Base-by-base conservation (phyloP, 2,888 invertebrate genomes). In the Orthonevra nobilis region DNA sequence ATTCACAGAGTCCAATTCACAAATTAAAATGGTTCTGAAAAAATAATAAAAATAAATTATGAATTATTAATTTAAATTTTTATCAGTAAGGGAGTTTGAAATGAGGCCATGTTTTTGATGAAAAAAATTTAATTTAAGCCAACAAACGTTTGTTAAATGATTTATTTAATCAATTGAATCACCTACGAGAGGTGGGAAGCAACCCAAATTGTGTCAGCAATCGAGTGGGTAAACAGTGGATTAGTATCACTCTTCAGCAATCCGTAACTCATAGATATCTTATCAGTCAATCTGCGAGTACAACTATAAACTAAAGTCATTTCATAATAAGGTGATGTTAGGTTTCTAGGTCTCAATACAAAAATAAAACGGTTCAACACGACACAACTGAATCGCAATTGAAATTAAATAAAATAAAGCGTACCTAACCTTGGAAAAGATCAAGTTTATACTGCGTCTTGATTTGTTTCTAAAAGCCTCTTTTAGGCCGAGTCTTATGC, bases 231-330 rank as follows among this genome's bases (percentile, higher is more conserved):
- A 20, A 20, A 20, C 4, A 10, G 12, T 20, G n/a, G 20, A 6
- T 42, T 42, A n/a, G n/a, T n/a, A n/a, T 20, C 3, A 23, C n/a
- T 6, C n/a, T 42, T 42, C 4, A 10, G 6, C 10, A 9, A 9
- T n/a, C n/a, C n/a, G 6, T n/a, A 2, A 7, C 10, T 5, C 9
- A 12, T 10, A 23, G 32, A 0, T 42, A 64, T 52, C 26, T 64
- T 54, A 64, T 54, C 64, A 14, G 5, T 34, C 34, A 4, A 64
- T 54, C 26, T 42, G 40, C 42, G 64, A 52, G 50, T 52, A 50
- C 9, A 2, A 7, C 10, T 20, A n/a, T 3, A 7, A n/a, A 9
- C 10, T 10, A 19, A 19, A 28, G n/a, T 2, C 12, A 19, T 52
- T 42, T 9, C 42, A 10, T 23, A 52, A 42, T 14, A 1, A n/a